Conservation (phyloP, 2,797 vertebrate species). For the Oceanodroma leucorhoa region DNA sequence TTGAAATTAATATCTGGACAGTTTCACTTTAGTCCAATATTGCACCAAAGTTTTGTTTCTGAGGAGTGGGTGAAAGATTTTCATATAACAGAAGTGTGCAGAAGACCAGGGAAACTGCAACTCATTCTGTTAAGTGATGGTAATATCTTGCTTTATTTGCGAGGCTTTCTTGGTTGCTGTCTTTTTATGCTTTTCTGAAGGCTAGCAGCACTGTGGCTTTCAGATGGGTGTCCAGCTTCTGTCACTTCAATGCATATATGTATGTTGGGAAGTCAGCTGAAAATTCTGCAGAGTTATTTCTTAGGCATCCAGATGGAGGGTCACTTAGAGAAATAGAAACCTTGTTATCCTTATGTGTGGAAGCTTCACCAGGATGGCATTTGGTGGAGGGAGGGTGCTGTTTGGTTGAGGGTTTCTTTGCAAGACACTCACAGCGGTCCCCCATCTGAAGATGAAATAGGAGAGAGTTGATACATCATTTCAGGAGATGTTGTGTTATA, state of each 20-base stretch:
- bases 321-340: background rate
- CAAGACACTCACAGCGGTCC: fast-evolving
- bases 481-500: background rate
- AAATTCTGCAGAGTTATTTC: background rate
- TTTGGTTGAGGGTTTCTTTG: background rate
- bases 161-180: background rate
- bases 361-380: background rate
- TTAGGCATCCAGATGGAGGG: background rate
- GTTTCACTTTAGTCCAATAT: background rate
- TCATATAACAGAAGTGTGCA: fast-evolving
- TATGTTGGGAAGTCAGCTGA: background rate
- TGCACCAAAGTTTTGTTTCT: background rate
- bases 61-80: background rate
- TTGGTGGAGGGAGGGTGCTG: background rate
- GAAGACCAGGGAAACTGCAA: background rate
- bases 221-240: background rate
- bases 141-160: background rate
- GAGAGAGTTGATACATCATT: background rate
- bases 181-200: background rate
- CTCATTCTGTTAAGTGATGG: background rate
- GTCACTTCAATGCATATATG: fast-evolving
- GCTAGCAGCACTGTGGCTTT: background rate
- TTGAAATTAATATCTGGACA: fast-evolving
- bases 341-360: background rate
- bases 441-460: background rate